Percentiles rank a stretch among this genome's conserved stretches.
These are phyloP conservation scores for Pipra filicauda DNA, from an alignment of 2,113 vertebrate genomes.

Conservation along the genomic window DNA sequence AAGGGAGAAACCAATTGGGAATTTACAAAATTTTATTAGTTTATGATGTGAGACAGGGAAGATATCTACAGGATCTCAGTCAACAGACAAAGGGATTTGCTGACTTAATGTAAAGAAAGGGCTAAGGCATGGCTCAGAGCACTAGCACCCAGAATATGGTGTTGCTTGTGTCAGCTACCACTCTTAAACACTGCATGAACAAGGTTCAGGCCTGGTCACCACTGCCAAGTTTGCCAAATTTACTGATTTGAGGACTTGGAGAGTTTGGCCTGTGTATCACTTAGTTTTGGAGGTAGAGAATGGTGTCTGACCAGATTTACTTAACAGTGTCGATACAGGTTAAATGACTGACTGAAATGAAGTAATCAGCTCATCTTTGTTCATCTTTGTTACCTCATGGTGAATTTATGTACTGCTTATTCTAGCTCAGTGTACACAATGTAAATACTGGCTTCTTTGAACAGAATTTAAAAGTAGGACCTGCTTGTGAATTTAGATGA, in stretches of 20 bases:
- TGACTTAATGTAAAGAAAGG: background rate
- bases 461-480: background rate
- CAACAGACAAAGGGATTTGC: background rate
- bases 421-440: background rate
- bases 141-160: fast-evolving
- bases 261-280: background rate
- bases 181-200: background rate
- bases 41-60: background rate
- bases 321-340: background rate
- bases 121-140: background rate
- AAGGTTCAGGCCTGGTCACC: too few species aligned
- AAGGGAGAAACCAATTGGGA: background rate
- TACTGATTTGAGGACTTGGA: background rate
- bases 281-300: background rate
- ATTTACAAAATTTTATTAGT: background rate
- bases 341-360: background rate
- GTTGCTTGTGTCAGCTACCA: background rate
- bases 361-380: background rate
- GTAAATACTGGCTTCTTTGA: background rate
- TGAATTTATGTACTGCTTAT: background rate
- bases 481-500: background rate
- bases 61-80: background rate
- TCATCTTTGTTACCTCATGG: background rate
- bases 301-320: background rate
- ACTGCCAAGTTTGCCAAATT: background rate